Conservation (phyloP, 35 echinoderm and acorn worm genomes). For the Eucidaris tribuloides region DNA sequence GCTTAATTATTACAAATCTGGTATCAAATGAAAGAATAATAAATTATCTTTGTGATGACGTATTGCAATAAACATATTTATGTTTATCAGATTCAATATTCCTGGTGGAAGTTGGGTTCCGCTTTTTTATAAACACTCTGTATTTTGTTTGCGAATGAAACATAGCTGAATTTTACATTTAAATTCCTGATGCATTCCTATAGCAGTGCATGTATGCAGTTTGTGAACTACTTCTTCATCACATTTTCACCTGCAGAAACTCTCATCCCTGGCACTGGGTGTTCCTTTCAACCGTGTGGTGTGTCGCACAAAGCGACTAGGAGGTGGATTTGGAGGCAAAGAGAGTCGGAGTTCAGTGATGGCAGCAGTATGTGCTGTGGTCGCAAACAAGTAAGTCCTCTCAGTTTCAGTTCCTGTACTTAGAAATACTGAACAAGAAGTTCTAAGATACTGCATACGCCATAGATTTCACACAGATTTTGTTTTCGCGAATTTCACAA, state of each 20-base stretch:
- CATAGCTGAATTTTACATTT: not conserved
- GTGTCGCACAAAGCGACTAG: slow-evolving; percentile 56
- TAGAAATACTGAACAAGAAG: too few species aligned
- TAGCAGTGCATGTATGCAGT: not conserved
- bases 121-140: too few species aligned
- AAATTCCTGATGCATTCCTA: not conserved
- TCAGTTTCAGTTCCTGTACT: too few species aligned
- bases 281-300: slow-evolving; percentile 49
- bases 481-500: too few species aligned
- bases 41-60: too few species aligned
- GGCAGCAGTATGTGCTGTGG: slow-evolving; percentile 55
- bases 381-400: slow-evolving; percentile 71
- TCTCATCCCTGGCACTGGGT: slow-evolving; percentile 55
- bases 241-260: not conserved
- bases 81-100: not conserved
- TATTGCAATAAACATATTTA: too few species aligned
- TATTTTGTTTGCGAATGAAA: not conserved
- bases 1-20: too few species aligned
- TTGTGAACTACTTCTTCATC: not conserved
- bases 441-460: too few species aligned
- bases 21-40: too few species aligned
- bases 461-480: too few species aligned
- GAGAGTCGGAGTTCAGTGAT: slow-evolving; percentile 6
- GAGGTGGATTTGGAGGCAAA: slow-evolving; percentile 92
- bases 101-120: too few species aligned